These are phyloP conservation scores for Eugnorisma glareosa DNA, from an alignment of 2,888 invertebrate genomes.

Conservation along the genomic window DNA sequence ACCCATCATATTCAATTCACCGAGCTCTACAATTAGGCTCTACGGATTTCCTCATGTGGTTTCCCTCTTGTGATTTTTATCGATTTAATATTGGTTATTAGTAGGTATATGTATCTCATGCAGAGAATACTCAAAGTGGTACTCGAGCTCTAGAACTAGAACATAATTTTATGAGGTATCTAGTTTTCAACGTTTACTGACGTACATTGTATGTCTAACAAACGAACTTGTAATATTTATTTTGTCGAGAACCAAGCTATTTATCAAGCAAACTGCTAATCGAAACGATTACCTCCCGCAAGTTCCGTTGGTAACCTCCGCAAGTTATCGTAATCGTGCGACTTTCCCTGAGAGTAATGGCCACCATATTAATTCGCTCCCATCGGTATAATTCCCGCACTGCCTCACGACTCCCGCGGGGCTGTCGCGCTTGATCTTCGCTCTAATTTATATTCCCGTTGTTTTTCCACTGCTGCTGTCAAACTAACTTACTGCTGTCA, in stretches of 20 bases:
- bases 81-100: background rate
- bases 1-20: background rate
- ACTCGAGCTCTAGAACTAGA: background rate
- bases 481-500: conserved; percentile 43
- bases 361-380: conserved; percentile 50
- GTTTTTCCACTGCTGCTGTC: conserved; percentile 43
- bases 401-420: conserved; percentile 45
- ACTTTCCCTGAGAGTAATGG: conserved; percentile 56
- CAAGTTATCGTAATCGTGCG: conserved; percentile 22
- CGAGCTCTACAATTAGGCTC: conserved; percentile 2
- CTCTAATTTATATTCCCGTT: conserved; percentile 54
- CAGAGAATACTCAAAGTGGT: background rate
- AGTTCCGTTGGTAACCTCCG: conserved; percentile 17
- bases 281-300: conserved; percentile 1
- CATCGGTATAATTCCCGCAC: conserved; percentile 46
- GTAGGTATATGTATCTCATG: background rate
- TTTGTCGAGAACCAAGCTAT: background rate
- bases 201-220: background rate
- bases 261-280: background rate
- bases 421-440: conserved; percentile 31
- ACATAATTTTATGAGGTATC: background rate
- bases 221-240: background rate
- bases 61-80: background rate
- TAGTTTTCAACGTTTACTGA: background rate
- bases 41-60: conserved; percentile 3